phyloP scores from a whole-genome alignment of 1,140 invertebrate species.

The Oryctes rhinoceros region DNA sequence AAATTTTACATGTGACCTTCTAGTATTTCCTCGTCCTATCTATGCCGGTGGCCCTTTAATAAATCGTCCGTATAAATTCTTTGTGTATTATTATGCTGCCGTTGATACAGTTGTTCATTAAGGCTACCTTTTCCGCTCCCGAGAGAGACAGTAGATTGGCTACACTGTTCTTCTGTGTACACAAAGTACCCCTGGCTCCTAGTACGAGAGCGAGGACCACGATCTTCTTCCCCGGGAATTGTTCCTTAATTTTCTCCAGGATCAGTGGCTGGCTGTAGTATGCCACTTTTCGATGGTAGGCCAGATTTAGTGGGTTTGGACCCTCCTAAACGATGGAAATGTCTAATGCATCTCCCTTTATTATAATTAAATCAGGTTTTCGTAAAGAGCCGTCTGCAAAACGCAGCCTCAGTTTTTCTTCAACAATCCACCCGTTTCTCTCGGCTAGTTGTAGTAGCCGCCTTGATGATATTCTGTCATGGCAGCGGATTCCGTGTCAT shows the following conservation, averaged over 20 bases:
- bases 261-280: constrained; percentile 10
- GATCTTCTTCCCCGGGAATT: not conserved
- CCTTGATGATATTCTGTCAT: not conserved
- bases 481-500: not conserved
- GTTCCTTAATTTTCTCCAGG: not conserved
- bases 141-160: not conserved
- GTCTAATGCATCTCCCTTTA: constrained; percentile 16
- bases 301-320: not conserved
- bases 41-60: not conserved
- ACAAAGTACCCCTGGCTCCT: constrained; percentile 30
- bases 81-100: not conserved
- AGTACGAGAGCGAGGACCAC: constrained; percentile 7
- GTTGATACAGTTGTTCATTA: not conserved
- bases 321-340: constrained; percentile 42
- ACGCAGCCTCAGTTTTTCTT: constrained; percentile 42
- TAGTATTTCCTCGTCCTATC: not conserved
- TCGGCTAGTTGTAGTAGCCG: constrained; percentile 64
- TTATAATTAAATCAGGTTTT: constrained; percentile 43
- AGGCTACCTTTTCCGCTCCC: not conserved
- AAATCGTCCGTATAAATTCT: constrained; percentile 22
- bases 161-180: not conserved
- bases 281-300: constrained; percentile 26
- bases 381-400: constrained; percentile 24
- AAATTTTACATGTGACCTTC: not conserved
- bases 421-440: constrained; percentile 65